phyloP scores from a whole-genome alignment of 2,113 vertebrate genomes.

The Macrotus californicus region DNA sequence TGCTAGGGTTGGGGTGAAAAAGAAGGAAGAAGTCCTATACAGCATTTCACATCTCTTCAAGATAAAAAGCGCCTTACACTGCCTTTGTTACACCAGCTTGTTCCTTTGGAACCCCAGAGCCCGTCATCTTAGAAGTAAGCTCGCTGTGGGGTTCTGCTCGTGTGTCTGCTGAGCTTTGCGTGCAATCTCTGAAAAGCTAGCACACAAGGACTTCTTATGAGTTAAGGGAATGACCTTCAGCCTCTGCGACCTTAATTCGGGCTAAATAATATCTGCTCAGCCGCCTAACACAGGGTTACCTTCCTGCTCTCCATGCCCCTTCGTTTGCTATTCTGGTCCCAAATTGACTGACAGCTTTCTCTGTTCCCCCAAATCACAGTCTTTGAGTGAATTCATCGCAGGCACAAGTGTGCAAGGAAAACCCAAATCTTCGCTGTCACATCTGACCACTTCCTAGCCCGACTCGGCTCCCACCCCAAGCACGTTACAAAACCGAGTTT shows the following conservation, averaged over 20 bases:
- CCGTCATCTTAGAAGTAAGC: not conserved
- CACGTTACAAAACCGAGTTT: not conserved
- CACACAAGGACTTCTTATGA: not conserved
- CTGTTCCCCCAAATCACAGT: not conserved
- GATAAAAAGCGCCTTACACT: not conserved
- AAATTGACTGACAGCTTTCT: not conserved
- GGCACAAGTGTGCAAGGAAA: not conserved
- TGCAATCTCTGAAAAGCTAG: not conserved
- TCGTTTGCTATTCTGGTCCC: not conserved
- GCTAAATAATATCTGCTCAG: not conserved
- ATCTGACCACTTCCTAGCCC: not conserved
- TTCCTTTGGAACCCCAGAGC: not conserved
- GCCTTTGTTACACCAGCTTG: not conserved
- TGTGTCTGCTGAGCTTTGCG: not conserved
- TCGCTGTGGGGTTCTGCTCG: not conserved
- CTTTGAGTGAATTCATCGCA: not conserved
- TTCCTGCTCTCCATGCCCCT: not conserved
- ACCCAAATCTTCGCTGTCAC: not conserved
- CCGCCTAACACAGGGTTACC: not conserved
- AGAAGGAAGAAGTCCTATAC: not conserved
- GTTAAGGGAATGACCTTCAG: not conserved
- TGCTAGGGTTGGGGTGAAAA: too few relatives aligned
- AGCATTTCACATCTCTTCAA: not conserved
- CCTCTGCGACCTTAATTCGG: not conserved
- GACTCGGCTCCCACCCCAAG: not conserved